phyloP scores from a whole-genome alignment of 2,113 vertebrate genomes.

The Indicator indicator region DNA sequence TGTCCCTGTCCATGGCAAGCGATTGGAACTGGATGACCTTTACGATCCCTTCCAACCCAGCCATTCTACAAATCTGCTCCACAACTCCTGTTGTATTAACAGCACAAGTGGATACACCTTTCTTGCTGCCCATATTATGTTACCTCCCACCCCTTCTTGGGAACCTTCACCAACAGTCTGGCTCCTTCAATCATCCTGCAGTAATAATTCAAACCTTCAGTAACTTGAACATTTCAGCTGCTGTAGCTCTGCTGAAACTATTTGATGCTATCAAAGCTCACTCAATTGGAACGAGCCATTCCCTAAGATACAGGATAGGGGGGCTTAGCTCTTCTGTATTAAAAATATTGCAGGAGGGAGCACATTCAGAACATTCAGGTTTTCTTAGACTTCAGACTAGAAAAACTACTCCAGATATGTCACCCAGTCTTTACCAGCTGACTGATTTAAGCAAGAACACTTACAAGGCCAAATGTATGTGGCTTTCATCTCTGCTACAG shows the following conservation, averaged over 20 bases:
- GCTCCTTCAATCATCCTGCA: background rate
- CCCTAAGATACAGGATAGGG: background rate
- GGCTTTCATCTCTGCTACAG: background rate
- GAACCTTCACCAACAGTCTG: background rate
- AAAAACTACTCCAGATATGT: background rate
- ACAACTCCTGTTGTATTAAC: fast-evolving
- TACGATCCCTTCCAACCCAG: too few relatives aligned
- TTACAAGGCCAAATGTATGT: background rate
- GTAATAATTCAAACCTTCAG: fast-evolving
- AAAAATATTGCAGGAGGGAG: background rate
- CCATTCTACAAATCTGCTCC: too few relatives aligned
- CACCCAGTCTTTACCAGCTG: background rate
- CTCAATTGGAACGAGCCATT: background rate
- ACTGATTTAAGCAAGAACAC: fast-evolving
- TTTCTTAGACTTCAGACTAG: background rate
- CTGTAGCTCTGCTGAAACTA: background rate
- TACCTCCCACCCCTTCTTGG: background rate
- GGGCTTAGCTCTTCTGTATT: background rate
- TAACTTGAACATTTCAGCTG: background rate
- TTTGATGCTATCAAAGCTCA: background rate
- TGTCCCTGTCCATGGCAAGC: too few relatives aligned
- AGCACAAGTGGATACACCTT: background rate
- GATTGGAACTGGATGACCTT: too few relatives aligned
- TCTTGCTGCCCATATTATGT: background rate
- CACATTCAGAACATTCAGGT: background rate